phyloP scores from a whole-genome alignment of 2,888 invertebrate genomes.

The Mesochorus sp. region DNA sequence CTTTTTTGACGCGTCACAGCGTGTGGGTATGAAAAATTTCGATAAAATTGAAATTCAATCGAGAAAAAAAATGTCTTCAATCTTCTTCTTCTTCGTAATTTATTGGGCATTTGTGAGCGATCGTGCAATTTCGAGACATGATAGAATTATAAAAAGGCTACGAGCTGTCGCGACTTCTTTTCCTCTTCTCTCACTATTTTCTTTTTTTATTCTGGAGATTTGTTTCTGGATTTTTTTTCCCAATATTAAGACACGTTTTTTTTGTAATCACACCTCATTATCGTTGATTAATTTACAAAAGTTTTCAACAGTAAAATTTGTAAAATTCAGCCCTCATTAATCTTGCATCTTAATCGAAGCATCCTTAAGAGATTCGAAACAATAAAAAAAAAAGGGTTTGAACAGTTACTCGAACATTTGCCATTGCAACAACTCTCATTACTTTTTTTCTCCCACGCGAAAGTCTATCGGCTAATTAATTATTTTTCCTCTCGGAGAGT shows the following conservation, averaged over 20 bases:
- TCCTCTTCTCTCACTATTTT: background rate
- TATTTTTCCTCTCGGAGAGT: background rate
- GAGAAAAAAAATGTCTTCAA: conserved; percentile 23
- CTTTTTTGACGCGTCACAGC: conserved; percentile 10
- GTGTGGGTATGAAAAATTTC: conserved; percentile 27
- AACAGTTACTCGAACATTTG: too few species aligned
- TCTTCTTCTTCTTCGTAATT: conserved; percentile 1
- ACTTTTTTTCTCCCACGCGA: background rate
- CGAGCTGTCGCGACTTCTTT: conserved; percentile 4
- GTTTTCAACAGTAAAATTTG: too few species aligned
- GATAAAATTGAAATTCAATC: conserved; percentile 51
- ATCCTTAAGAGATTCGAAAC: too few species aligned
- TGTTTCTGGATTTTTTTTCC: background rate
- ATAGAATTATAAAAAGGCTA: conserved; percentile 7
- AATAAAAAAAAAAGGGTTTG: too few species aligned
- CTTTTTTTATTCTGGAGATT: background rate
- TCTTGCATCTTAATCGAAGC: too few species aligned
- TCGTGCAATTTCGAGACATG: conserved; percentile 30
- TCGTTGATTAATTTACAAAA: too few species aligned
- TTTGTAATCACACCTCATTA: too few species aligned
- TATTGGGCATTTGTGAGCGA: conserved; percentile 38
- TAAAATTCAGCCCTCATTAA: too few species aligned
- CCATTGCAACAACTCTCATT: background rate
- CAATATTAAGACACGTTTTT: too few species aligned
- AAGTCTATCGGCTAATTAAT: conserved; percentile 14